Conservation (phyloP, 2,888 invertebrate species). For the Synanthedon myopaeformis region DNA sequence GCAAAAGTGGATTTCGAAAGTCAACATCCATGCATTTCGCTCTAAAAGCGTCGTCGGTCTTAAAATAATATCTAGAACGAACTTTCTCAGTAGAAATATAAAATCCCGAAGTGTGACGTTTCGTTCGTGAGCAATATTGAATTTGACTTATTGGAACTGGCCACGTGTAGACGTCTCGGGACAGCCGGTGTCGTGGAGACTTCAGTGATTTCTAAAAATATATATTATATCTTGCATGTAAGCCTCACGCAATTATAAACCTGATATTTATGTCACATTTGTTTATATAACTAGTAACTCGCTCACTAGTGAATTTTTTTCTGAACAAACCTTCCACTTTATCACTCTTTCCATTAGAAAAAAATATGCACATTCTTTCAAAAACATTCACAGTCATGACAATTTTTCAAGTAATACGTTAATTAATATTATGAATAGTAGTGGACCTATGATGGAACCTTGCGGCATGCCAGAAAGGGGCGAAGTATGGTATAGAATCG, state of each 20-base stretch:
- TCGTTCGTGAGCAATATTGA: constrained; percentile 59
- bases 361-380: no score
- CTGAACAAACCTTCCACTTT: no score
- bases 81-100: constrained; percentile 25
- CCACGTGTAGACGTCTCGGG: constrained; percentile 13
- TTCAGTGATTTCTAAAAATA: no score
- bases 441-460: background rate
- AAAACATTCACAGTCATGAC: background rate
- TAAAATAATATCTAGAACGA: constrained; percentile 5
- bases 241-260: no score
- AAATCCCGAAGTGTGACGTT: constrained; percentile 37
- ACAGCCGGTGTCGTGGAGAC: constrained; percentile 11
- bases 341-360: no score
- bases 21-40: constrained; percentile 13
- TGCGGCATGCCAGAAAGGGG: background rate
- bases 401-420: background rate
- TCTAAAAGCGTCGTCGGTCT: constrained; percentile 6
- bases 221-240: no score
- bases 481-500: background rate
- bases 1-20: constrained; percentile 7
- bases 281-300: no score
- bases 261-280: no score
- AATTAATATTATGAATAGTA: background rate
- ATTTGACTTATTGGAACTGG: constrained; percentile 58
- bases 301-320: no score